Evolutionary conservation across 2,888 invertebrate genomes (phyloP).

Genomic region (Tubiluchus corallicola): DNA sequence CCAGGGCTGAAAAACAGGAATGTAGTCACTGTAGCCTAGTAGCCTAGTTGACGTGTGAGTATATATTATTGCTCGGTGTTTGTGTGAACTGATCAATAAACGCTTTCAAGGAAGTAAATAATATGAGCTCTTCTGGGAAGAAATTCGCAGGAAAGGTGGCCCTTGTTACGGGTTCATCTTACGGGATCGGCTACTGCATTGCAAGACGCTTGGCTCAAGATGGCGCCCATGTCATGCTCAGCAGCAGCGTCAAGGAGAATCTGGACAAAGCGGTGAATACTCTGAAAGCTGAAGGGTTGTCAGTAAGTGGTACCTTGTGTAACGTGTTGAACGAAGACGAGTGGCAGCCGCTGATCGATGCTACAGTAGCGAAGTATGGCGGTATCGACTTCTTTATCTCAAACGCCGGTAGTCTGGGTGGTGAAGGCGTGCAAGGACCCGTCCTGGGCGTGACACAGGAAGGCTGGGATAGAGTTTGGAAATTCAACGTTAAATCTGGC

Average conservation of each 20-base stretch:
- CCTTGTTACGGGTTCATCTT: constrained; percentile 21
- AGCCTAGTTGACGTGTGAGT: no score
- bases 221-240: no score
- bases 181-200: constrained; percentile 58
- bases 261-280: constrained; percentile 54
- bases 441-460: constrained; percentile 54
- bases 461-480: constrained; percentile 59
- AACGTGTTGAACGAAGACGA: constrained; percentile 72
- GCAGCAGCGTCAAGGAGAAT: constrained; percentile 67
- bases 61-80: no score
- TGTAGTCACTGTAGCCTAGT: no score
- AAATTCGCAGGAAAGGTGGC: constrained; percentile 15
- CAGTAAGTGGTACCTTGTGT: constrained; percentile 58
- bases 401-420: constrained; percentile 78
- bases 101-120: no score
- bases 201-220: no score
- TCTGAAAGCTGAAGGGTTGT: constrained; percentile 47
- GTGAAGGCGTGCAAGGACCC: no score
- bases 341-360: constrained; percentile 50
- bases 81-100: no score
- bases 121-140: no score
- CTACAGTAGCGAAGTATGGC: constrained; percentile 53
- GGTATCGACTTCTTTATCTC: constrained; percentile 85
- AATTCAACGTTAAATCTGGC: constrained; percentile 74
- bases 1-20: no score